These are phyloP conservation scores for Gallinago undulata DNA, from an alignment of 2,113 vertebrate genomes.

Conservation along the genomic window DNA sequence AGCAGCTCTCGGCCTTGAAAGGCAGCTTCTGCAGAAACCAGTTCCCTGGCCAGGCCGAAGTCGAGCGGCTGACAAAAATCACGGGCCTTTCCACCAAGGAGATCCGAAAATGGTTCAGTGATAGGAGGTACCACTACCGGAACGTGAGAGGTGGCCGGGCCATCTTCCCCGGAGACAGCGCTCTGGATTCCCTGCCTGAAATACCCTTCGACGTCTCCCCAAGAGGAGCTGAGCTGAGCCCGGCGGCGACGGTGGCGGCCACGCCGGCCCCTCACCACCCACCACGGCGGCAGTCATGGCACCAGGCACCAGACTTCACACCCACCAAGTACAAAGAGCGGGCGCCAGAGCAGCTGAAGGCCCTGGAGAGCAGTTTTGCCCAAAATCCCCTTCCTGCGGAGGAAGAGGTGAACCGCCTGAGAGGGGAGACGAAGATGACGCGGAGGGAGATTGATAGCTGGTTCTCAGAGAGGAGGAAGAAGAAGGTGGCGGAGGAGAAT, in stretches of 20 bases:
- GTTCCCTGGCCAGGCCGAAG: slow-evolving; percentile 93
- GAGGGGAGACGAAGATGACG: slow-evolving; percentile 96
- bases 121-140: slow-evolving; percentile 93
- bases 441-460: slow-evolving; percentile 95
- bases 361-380: slow-evolving; percentile 90
- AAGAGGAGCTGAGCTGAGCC: slow-evolving; percentile 70
- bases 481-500: slow-evolving; percentile 77
- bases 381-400: slow-evolving; percentile 82
- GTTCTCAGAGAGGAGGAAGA: slow-evolving; percentile 92
- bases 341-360: slow-evolving; percentile 90
- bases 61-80: slow-evolving; percentile 87
- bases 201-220: slow-evolving; percentile 58
- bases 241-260: not conserved
- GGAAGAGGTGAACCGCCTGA: slow-evolving; percentile 91
- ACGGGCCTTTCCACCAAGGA: slow-evolving; percentile 91
- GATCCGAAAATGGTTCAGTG: slow-evolving; percentile 98
- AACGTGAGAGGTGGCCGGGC: slow-evolving; percentile 85
- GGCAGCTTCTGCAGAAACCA: slow-evolving; percentile 89
- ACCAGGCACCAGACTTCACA: slow-evolving; percentile 90
- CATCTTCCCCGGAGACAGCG: slow-evolving; percentile 42
- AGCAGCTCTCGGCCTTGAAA: slow-evolving; percentile 90
- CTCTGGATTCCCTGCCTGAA: slow-evolving; percentile 73
- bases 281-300: slow-evolving; percentile 81
- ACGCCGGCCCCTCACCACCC: slow-evolving; percentile 71
- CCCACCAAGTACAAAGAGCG: slow-evolving; percentile 93